Conservation (phyloP, 2,797 vertebrate species). For the Darevskia mixta region DNA sequence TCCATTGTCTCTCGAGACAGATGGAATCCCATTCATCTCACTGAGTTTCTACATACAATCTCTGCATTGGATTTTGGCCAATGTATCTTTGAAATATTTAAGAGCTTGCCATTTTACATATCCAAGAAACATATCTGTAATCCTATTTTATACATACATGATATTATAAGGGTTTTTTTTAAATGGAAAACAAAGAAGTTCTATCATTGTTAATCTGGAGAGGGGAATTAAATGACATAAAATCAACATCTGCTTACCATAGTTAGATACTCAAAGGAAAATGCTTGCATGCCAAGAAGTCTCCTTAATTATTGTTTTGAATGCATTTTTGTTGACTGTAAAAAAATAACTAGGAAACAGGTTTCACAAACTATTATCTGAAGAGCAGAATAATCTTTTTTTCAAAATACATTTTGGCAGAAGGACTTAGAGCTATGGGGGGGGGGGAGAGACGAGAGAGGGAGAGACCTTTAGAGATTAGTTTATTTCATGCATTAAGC, state of each 20-base stretch:
- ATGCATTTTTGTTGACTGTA: not conserved
- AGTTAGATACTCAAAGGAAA: not conserved
- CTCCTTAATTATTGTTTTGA: not conserved
- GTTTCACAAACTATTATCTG: not conserved
- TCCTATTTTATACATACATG: not conserved
- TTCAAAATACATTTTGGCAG: not conserved
- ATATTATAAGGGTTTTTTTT: not conserved
- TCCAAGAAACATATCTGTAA: not conserved
- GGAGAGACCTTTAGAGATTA: not conserved
- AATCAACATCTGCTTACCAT: slow-evolving; percentile 8
- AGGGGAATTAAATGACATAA: not conserved
- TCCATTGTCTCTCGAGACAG: too few relatives aligned
- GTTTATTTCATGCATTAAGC: slow-evolving; percentile 7
- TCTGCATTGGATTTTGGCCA: not conserved
- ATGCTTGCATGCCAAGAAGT: not conserved
- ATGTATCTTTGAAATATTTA: not conserved
- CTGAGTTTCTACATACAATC: too few relatives aligned
- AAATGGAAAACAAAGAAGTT: not conserved
- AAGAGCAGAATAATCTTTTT: not conserved
- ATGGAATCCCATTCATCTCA: not conserved
- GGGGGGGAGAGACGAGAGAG: not conserved
- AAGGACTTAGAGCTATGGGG: slow-evolving; percentile 17
- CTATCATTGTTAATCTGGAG: not conserved
- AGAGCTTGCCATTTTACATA: not conserved
- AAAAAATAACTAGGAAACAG: not conserved